Conservation (phyloP, 1,140 invertebrate species). For the Drosophila parabipectinata region DNA sequence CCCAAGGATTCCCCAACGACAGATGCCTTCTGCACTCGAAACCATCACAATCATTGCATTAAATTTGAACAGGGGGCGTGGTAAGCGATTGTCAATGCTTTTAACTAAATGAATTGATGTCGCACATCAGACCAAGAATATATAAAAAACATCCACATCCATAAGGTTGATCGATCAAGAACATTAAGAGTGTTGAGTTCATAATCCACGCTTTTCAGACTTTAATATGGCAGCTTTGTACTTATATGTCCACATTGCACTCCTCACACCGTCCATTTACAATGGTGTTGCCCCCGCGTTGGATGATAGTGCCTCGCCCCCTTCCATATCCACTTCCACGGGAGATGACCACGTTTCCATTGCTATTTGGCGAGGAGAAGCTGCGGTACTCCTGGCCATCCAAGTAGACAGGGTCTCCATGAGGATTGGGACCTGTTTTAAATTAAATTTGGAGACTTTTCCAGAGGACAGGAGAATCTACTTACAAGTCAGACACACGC, state of each 20-base stretch:
- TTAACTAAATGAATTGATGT: slow-evolving; percentile 43
- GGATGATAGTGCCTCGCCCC: slow-evolving; percentile 30
- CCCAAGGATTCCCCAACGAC: slow-evolving; percentile 9
- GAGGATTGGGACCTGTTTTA: slow-evolving; percentile 54
- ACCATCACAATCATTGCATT: slow-evolving; percentile 34
- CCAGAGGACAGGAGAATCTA: neutral
- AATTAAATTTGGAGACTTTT: neutral
- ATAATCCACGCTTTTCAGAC: slow-evolving; percentile 10
- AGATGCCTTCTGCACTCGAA: slow-evolving; percentile 19
- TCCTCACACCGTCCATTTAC: slow-evolving; percentile 56
- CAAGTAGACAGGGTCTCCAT: slow-evolving; percentile 51
- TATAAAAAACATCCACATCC: neutral
- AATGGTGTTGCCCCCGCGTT: slow-evolving; percentile 50
- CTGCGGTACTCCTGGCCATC: slow-evolving; percentile 66
- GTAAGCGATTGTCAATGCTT: slow-evolving; percentile 37
- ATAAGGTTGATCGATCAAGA: slow-evolving; percentile 16
- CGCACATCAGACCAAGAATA: neutral
- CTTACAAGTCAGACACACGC: slow-evolving; percentile 67
- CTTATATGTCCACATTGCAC: slow-evolving; percentile 61
- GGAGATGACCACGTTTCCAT: slow-evolving; percentile 53
- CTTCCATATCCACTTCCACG: slow-evolving; percentile 9
- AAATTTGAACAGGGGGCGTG: neutral
- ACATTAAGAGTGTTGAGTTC: neutral
- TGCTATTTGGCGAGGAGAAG: slow-evolving; percentile 35
- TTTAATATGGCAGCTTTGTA: slow-evolving; percentile 11